Conservation (phyloP, 2,888 invertebrate species). For the Epinotia brunnichana region DNA sequence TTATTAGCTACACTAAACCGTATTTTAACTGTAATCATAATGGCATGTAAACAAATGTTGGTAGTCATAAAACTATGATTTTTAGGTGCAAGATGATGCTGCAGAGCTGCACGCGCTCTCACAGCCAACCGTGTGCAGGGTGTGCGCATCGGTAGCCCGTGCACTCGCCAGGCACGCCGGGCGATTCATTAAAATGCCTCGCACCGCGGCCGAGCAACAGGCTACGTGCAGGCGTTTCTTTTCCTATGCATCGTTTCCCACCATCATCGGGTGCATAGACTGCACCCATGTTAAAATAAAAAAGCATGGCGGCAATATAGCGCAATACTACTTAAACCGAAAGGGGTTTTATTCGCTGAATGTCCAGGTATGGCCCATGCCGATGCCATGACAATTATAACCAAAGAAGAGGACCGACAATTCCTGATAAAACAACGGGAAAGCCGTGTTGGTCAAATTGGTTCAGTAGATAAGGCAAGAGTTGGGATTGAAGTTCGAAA, state of each 20-base stretch:
- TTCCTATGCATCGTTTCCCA: neutral
- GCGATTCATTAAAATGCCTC: neutral
- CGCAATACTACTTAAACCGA: neutral
- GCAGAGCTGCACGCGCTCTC: constrained; percentile 18
- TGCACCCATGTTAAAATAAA: constrained; percentile 7
- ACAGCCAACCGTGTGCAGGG: constrained; percentile 4
- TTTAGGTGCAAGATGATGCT: constrained; percentile 17
- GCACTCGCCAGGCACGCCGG: neutral
- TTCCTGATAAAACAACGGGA: constrained; percentile 7
- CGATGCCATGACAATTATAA: constrained; percentile 8
- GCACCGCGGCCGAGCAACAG: neutral
- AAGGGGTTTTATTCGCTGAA: constrained; percentile 11
- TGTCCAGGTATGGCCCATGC: constrained; percentile 22
- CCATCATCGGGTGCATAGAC: constrained; percentile 6
- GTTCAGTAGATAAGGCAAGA: constrained; percentile 5
- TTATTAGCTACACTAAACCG: neutral
- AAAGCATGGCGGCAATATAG: neutral
- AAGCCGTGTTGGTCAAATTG: neutral
- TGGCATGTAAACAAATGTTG: neutral
- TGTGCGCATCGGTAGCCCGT: neutral
- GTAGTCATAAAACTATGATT: neutral
- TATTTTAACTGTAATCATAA: neutral
- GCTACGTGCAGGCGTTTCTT: neutral
- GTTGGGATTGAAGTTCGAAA: neutral
- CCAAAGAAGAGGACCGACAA: constrained; percentile 39